A percentile compares a stretch with the other conserved stretches of the same genome.
These are phyloP conservation scores for Drosophila robusta DNA, from an alignment of 2,888 invertebrate genomes.

Conservation along the genomic window DNA sequence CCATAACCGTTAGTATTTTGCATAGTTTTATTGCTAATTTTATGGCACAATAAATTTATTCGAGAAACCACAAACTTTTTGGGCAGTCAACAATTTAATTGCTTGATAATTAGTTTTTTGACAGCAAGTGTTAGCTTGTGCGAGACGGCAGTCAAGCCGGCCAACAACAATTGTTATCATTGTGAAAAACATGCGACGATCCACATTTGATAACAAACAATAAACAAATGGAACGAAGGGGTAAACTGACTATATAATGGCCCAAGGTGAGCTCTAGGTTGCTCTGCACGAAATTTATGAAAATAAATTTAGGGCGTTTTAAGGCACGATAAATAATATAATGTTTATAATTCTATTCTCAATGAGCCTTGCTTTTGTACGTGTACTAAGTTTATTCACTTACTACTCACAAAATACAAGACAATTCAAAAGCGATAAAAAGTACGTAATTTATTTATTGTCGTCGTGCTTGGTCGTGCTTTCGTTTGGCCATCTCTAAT, in stretches of 20 bases:
- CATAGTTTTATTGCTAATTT: constrained; percentile 34
- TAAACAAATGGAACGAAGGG: constrained; percentile 20
- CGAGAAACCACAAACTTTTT: constrained; percentile 25
- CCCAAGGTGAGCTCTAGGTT: constrained; percentile 24
- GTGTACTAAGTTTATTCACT: too few relatives aligned
- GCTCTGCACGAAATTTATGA: too few relatives aligned
- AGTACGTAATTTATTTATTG: background rate
- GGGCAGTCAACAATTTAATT: constrained; percentile 61
- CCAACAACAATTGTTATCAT: constrained; percentile 27
- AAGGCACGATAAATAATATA: too few relatives aligned
- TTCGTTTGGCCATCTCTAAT: background rate
- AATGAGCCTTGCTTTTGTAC: too few relatives aligned
- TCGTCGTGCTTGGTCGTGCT: background rate
- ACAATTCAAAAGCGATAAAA: background rate
- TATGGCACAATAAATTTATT: constrained; percentile 50
- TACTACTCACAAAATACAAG: background rate
- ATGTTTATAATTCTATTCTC: too few relatives aligned
- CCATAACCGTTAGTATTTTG: constrained; percentile 19
- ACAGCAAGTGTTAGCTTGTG: constrained; percentile 27
- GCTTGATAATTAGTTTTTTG: constrained; percentile 61
- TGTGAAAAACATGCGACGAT: constrained; percentile 13
- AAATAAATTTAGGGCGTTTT: too few relatives aligned
- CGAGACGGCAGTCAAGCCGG: constrained; percentile 25
- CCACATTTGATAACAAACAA: constrained; percentile 47
- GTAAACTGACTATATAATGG: constrained; percentile 27